Evolutionary conservation across 2,797 vertebrate species (phyloP).

Genomic region (Limnodromus scolopaceus): DNA sequence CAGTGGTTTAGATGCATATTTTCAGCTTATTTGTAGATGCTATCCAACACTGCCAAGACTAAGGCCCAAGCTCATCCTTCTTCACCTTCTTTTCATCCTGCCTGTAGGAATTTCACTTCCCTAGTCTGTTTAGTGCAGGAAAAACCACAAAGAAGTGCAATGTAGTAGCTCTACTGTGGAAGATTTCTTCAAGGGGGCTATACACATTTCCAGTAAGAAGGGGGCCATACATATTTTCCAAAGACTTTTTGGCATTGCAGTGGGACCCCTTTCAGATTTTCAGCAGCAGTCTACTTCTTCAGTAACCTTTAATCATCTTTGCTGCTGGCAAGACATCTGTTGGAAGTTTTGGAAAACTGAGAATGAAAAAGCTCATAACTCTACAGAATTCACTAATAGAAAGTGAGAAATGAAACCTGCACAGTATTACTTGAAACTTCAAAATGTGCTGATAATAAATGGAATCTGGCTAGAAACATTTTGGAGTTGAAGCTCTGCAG

Average conservation of each 20-base stretch:
- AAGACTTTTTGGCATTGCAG: conserved; percentile 41
- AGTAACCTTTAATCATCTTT: conserved; percentile 65
- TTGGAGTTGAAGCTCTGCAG: neutral
- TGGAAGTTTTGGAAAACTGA: conserved; percentile 42
- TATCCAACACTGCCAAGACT: neutral
- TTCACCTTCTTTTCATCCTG: neutral
- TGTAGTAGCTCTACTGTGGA: neutral
- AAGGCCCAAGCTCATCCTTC: neutral
- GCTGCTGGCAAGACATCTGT: conserved; percentile 62
- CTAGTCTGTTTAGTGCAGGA: neutral
- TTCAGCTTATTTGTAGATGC: neutral
- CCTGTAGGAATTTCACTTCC: neutral
- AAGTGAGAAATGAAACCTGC: conserved; percentile 66
- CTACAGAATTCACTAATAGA: conserved; percentile 47
- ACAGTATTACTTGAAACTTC: conserved; percentile 37
- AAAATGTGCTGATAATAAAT: conserved; percentile 58
- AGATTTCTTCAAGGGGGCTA: conserved; percentile 8
- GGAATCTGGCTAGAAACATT: conserved; percentile 37
- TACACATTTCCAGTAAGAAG: conserved; percentile 4
- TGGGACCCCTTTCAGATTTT: conserved; percentile 54
- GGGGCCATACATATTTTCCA: conserved; percentile 19
- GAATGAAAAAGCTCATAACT: conserved; percentile 51
- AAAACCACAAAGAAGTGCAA: neutral
- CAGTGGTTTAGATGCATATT: neutral
- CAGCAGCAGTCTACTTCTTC: conserved; percentile 45